These are phyloP conservation scores for Enteromius viviparus DNA, from an alignment of 2,797 vertebrate species.

Conservation along the genomic window DNA sequence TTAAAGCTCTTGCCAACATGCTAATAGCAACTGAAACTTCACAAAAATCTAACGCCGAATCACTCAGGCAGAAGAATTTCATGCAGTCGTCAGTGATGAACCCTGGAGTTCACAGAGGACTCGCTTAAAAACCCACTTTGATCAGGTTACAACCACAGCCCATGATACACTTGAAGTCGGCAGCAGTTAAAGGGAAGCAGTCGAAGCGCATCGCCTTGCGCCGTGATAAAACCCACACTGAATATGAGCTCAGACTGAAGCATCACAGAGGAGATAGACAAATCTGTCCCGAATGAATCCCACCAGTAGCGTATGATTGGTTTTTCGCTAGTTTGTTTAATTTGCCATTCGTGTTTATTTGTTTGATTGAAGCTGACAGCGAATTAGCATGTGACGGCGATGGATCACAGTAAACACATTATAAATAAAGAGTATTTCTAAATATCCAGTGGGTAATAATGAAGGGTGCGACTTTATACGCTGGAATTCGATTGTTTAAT, in stretches of 20 bases:
- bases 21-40: background rate
- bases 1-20: background rate
- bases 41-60: constrained; percentile 48
- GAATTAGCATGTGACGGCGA: constrained; percentile 14
- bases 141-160: constrained; percentile 53
- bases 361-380: constrained; percentile 2
- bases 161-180: constrained; percentile 45
- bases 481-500: constrained; percentile 11
- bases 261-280: background rate
- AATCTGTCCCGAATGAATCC: constrained; percentile 18
- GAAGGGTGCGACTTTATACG: background rate
- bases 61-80: constrained; percentile 24
- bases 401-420: background rate
- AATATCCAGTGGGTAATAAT: background rate
- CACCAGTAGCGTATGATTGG: background rate
- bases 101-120: constrained; percentile 37
- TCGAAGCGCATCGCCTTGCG: background rate
- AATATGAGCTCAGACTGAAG: background rate
- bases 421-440: background rate
- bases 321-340: constrained; percentile 9
- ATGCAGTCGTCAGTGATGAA: constrained; percentile 26
- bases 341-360: background rate
- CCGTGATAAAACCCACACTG: constrained; percentile 11
- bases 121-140: constrained; percentile 43
- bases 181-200: constrained; percentile 34